phyloP scores from a whole-genome alignment of 2,888 invertebrate genomes.

The Onchidella celtica region DNA sequence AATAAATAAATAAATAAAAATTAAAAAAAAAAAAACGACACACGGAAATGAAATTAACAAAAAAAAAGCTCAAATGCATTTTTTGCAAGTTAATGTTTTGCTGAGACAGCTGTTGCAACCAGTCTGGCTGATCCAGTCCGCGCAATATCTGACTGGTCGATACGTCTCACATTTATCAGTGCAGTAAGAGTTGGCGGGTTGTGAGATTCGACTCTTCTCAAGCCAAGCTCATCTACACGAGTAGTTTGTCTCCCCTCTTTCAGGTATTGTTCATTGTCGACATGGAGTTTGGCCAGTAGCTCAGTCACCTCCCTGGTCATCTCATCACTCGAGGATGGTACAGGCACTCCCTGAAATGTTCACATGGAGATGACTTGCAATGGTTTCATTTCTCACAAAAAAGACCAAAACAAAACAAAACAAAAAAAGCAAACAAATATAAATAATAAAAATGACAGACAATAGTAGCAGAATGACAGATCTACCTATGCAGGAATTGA shows the following conservation, averaged over 20 bases:
- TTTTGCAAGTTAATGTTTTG: too few species aligned
- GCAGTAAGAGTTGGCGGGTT: constrained; percentile 48
- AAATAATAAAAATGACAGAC: not conserved
- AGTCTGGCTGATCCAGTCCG: too few species aligned
- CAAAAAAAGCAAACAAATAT: not conserved
- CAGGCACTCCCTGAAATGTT: constrained; percentile 31
- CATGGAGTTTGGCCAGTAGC: constrained; percentile 29
- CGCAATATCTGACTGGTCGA: too few species aligned
- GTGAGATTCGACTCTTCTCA: constrained; percentile 50
- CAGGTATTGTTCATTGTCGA: constrained; percentile 41
- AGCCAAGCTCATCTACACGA: constrained; percentile 46
- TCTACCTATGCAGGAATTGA: too few species aligned
- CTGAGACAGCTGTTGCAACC: too few species aligned
- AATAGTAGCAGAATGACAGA: too few species aligned
- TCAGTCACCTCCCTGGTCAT: constrained; percentile 30
- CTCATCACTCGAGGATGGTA: constrained; percentile 22
- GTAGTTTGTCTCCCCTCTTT: constrained; percentile 30
- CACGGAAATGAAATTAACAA: too few species aligned
- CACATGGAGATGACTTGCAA: too few species aligned
- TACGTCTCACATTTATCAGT: constrained; percentile 38
- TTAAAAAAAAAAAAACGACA: too few species aligned
- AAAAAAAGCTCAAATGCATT: too few species aligned
- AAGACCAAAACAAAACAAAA: not conserved
- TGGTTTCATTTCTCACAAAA: too few species aligned
- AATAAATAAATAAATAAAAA: too few species aligned